Percentiles rank a stretch among this genome's conserved stretches.
Evolutionary conservation across 2,113 vertebrate species (phyloP).

Genomic region (Hiodon alosoides): DNA sequence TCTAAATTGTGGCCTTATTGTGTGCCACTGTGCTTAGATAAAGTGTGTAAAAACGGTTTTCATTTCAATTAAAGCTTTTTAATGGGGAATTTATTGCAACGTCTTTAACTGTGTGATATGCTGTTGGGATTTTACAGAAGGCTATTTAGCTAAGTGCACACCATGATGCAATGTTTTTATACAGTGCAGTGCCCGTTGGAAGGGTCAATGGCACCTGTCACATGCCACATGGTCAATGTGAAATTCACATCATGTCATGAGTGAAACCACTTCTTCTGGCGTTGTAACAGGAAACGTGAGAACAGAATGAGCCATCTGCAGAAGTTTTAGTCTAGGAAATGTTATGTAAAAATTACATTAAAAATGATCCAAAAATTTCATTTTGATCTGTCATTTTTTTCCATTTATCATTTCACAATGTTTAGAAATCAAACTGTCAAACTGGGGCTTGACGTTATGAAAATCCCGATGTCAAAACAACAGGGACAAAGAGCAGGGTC

Average conservation of each 20-base stretch:
- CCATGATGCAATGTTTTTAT: slow-evolving; percentile 70
- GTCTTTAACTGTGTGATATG: slow-evolving; percentile 24
- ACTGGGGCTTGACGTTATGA: slow-evolving; percentile 54
- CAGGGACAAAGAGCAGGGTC: slow-evolving; percentile 31
- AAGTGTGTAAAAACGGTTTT: too few relatives aligned
- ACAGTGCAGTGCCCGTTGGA: slow-evolving; percentile 74
- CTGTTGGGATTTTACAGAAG: slow-evolving; percentile 34
- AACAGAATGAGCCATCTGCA: slow-evolving; percentile 72
- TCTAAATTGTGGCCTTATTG: too few relatives aligned
- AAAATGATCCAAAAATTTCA: slow-evolving; percentile 49
- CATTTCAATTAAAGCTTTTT: not conserved
- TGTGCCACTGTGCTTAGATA: too few relatives aligned
- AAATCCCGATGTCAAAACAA: slow-evolving; percentile 48
- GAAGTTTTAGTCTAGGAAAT: slow-evolving; percentile 72
- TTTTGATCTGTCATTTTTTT: slow-evolving; percentile 46
- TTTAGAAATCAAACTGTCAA: slow-evolving; percentile 47
- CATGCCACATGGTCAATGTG: slow-evolving; percentile 52
- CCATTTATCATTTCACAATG: slow-evolving; percentile 53
- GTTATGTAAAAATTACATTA: slow-evolving; percentile 67
- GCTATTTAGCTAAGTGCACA: slow-evolving; percentile 49
- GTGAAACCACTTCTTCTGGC: slow-evolving; percentile 73
- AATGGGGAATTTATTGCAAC: not conserved
- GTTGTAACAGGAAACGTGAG: slow-evolving; percentile 70
- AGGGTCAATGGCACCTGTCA: slow-evolving; percentile 71
- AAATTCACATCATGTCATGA: slow-evolving; percentile 76